Percentiles rank a stretch among this genome's conserved stretches.
These are phyloP conservation scores for Panthera uncia DNA, from an alignment of 2,113 vertebrate species.

Conservation along the genomic window DNA sequence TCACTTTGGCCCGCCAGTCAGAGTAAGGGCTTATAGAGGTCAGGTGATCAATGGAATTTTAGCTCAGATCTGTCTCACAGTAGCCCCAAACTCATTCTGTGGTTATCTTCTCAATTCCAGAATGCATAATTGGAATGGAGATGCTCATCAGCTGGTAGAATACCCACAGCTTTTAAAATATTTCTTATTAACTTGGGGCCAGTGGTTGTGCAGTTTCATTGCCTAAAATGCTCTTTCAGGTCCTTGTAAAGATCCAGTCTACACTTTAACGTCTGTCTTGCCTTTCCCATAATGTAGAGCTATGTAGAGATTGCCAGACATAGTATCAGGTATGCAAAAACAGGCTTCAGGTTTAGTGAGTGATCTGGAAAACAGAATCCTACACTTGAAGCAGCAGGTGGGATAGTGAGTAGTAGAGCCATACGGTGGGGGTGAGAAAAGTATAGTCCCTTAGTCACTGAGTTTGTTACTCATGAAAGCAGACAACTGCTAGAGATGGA, in stretches of 20 bases:
- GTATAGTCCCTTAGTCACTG: neutral
- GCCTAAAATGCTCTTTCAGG: neutral
- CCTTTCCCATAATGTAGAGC: neutral
- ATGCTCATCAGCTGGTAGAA: neutral
- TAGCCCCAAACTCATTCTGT: neutral
- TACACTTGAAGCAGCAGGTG: neutral
- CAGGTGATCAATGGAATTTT: neutral
- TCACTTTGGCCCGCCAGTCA: neutral
- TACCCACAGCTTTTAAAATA: neutral
- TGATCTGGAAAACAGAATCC: neutral
- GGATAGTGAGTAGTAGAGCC: neutral
- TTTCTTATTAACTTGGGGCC: neutral
- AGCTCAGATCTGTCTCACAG: neutral
- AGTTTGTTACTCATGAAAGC: neutral
- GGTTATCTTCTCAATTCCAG: neutral
- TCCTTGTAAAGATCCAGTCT: neutral
- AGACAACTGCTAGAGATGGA: neutral
- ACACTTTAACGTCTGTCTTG: neutral
- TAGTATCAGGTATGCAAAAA: neutral
- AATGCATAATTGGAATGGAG: neutral
- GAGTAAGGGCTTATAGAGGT: neutral
- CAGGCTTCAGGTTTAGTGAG: neutral
- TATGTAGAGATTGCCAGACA: neutral
- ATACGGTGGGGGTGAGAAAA: neutral
- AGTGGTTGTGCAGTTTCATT: neutral